phyloP scores from a whole-genome alignment of 2,797 vertebrate genomes.

The Eulemur albifrons region DNA sequence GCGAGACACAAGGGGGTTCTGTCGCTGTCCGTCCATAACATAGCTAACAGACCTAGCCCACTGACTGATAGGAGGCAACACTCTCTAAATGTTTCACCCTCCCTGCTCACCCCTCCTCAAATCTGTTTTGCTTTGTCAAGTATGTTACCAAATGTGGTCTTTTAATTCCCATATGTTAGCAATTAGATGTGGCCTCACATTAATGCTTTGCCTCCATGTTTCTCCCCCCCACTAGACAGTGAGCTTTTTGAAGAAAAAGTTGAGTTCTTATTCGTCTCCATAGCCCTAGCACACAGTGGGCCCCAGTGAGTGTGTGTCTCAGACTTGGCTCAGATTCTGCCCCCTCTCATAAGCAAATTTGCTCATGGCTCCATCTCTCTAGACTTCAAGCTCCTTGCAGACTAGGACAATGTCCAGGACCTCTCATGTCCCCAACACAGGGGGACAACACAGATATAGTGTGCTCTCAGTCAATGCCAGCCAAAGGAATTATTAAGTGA shows the following conservation, averaged over 20 bases:
- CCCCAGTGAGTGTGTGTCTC: neutral
- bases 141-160: neutral
- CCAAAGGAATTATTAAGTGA: neutral
- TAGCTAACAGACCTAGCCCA: neutral
- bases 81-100: neutral
- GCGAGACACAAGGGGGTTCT: neutral
- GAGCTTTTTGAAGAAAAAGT: neutral
- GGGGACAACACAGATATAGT: neutral
- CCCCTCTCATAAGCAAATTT: neutral
- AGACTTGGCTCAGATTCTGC: neutral
- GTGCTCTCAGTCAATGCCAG: neutral
- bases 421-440: neutral
- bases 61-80: neutral
- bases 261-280: neutral
- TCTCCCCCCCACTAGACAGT: neutral
- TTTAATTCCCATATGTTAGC: neutral
- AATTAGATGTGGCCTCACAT: neutral
- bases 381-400: neutral
- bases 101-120: neutral
- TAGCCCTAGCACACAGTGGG: neutral
- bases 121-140: constrained; percentile 12
- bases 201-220: neutral
- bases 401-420: neutral
- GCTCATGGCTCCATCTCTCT: neutral
- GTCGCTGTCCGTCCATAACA: neutral